Percentiles rank a stretch among this genome's conserved stretches.
Conservation (phyloP, 23 tunicate genomes). For the Ciona savignyi region DNA sequence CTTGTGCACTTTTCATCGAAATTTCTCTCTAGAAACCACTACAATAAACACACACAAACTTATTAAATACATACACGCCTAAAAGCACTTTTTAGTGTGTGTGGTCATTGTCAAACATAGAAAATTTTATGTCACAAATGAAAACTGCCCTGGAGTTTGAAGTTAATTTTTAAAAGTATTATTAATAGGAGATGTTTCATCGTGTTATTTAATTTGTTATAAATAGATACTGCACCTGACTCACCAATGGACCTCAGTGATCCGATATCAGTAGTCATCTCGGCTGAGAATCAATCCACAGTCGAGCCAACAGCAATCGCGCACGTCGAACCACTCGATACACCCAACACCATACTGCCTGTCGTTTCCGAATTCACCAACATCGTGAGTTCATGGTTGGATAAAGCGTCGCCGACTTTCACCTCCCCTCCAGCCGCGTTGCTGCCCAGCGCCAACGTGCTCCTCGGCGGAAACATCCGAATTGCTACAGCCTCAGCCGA, state of each 20-base stretch:
- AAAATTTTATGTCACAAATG: no score
- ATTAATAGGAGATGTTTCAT: no score
- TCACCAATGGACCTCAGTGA: background rate
- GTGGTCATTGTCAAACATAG: no score
- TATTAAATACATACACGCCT: no score
- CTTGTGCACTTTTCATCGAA: no score
- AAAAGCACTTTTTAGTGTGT: no score
- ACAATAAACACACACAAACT: no score
- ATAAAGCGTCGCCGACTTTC: background rate
- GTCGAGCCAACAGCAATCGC: background rate
- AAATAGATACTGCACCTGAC: no score
- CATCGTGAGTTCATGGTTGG: background rate
- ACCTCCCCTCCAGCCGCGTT: background rate
- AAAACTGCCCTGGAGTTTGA: no score
- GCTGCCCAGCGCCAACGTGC: conserved; percentile 73
- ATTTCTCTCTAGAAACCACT: no score
- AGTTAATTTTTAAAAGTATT: no score
- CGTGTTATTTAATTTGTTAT: no score
- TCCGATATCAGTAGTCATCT: background rate
- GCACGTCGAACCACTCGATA: background rate
- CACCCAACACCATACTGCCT: background rate
- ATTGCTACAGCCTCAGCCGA: background rate
- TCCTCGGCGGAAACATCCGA: conserved; percentile 17
- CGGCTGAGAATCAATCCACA: background rate
- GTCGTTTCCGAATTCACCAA: background rate